These are phyloP conservation scores for Nephrotoma guestfalica DNA, from an alignment of 2,888 invertebrate species.

Conservation along the genomic window DNA sequence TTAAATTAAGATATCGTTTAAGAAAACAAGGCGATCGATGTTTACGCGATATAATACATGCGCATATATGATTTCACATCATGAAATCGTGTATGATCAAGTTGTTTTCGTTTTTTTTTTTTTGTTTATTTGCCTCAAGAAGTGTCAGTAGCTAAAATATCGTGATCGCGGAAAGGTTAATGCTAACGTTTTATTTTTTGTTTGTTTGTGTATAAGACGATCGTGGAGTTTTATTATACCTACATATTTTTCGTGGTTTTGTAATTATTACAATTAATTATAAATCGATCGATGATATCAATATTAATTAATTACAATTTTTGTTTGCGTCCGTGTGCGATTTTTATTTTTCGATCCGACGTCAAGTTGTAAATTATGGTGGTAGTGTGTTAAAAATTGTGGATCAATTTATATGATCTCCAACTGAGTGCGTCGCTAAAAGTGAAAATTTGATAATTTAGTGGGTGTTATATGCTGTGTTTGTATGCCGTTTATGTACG, in stretches of 20 bases:
- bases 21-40: not conserved
- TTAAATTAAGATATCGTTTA: not conserved
- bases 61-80: not conserved
- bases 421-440: not conserved
- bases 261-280: not conserved
- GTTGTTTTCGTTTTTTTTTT: not conserved
- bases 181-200: not conserved
- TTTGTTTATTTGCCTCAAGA: slow-evolving; percentile 7
- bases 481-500: not conserved
- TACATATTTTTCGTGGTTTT: not conserved
- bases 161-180: slow-evolving; percentile 22
- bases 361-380: not conserved
- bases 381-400: not conserved
- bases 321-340: not conserved
- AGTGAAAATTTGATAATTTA: not conserved
- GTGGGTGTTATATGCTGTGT: not conserved
- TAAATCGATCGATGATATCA: not conserved
- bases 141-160: slow-evolving; percentile 27
- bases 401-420: not conserved
- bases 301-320: not conserved
- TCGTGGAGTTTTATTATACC: not conserved
- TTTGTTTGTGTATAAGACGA: not conserved
- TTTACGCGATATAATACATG: not conserved
- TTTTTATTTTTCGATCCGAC: not conserved
- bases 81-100: not conserved